Percentiles rank a stretch among this genome's conserved stretches.
These are phyloP conservation scores for Morone saxatilis DNA, from an alignment of 2,113 vertebrate species.

Conservation along the genomic window DNA sequence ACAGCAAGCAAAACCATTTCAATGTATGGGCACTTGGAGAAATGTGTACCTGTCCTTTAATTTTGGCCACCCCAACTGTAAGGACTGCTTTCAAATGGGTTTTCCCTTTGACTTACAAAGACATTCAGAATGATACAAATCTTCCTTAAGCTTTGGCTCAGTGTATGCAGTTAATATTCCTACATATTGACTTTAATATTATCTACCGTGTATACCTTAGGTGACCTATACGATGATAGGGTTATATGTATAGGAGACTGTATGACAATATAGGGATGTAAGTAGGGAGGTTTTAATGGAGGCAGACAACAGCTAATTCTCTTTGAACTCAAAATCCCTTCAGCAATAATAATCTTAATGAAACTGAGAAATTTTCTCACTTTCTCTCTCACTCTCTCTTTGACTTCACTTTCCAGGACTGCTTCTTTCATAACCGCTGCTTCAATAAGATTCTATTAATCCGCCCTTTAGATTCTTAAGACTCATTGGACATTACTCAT, in stretches of 20 bases:
- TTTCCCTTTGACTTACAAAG: no score
- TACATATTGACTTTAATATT: not conserved
- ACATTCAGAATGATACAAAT: not conserved
- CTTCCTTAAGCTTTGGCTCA: no score
- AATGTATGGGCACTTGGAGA: not conserved
- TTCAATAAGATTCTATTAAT: slow-evolving; percentile 69
- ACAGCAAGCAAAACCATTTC: not conserved
- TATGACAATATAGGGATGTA: not conserved
- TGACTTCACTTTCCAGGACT: slow-evolving; percentile 13
- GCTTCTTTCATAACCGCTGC: slow-evolving; percentile 43
- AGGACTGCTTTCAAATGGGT: not conserved
- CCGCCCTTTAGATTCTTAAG: slow-evolving; percentile 53
- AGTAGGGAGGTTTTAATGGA: not conserved
- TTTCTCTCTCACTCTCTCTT: not conserved
- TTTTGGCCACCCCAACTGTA: not conserved
- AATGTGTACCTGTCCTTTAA: not conserved
- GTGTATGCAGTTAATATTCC: not conserved
- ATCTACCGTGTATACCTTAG: not conserved
- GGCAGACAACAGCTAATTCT: not conserved
- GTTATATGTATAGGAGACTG: not conserved
- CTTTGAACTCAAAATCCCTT: slow-evolving; percentile 48
- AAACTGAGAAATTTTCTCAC: slow-evolving; percentile 13
- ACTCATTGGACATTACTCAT: slow-evolving; percentile 47
- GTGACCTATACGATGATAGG: not conserved
- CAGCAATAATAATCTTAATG: slow-evolving; percentile 22